Percentiles rank a stretch among this genome's conserved stretches.
These are phyloP conservation scores for Dissostichus mawsoni DNA, from an alignment of 2,113 vertebrate species.

Conservation along the genomic window DNA sequence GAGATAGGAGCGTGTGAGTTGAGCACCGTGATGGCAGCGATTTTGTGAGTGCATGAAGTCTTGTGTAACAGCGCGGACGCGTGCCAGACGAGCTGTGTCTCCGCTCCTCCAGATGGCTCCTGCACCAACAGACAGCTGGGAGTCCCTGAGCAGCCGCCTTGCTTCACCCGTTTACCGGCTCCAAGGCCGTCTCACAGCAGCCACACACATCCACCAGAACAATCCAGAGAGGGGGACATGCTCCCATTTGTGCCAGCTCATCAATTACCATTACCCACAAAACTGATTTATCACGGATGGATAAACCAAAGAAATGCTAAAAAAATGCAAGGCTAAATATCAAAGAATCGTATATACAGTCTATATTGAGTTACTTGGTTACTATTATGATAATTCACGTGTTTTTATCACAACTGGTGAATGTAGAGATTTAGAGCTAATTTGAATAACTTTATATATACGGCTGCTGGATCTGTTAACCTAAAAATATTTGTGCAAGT, in stretches of 20 bases:
- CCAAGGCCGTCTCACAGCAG: slow-evolving; percentile 22
- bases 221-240: slow-evolving; percentile 2
- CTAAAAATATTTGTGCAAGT: too few species aligned
- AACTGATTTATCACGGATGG: not conserved
- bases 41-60: slow-evolving; percentile 42
- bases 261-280: not conserved
- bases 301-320: slow-evolving; percentile 1
- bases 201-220: slow-evolving; percentile 48
- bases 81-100: slow-evolving; percentile 58
- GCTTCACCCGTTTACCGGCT: slow-evolving; percentile 46
- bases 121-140: slow-evolving; percentile 67
- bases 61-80: slow-evolving; percentile 60
- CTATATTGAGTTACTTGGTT: too few species aligned
- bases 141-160: slow-evolving; percentile 51
- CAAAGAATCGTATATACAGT: too few species aligned
- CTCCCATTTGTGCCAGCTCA: slow-evolving; percentile 3
- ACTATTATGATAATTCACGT: too few species aligned
- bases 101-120: slow-evolving; percentile 71
- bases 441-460: too few species aligned
- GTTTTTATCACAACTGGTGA: too few species aligned
- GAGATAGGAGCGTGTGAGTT: slow-evolving; percentile 29
- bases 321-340: not conserved
- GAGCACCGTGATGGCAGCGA: slow-evolving; percentile 13
- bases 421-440: too few species aligned
- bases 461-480: too few species aligned